Base-by-base conservation (phyloP, 2,797 vertebrate genomes). In the Scleropages formosus region DNA sequence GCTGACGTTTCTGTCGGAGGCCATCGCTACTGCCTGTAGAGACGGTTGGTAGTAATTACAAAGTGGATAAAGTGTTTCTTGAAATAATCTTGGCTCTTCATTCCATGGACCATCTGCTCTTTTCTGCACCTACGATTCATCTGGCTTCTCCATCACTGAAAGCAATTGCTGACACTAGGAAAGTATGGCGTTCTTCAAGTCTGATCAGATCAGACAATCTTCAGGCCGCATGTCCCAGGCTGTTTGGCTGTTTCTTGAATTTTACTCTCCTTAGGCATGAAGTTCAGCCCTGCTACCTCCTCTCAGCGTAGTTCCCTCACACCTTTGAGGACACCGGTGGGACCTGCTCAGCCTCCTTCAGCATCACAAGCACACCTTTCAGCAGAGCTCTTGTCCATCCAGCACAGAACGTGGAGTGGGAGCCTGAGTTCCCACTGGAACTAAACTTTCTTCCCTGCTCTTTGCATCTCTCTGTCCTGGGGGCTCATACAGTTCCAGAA, bases 401-500 rank as follows among this genome's bases (percentile, higher is more conserved):
- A 18, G 53, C 18, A 18, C 53, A 56, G 18, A 10, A 56, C 10
- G 56, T 56, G 12, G 12, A 12, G 18, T 31, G 24, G 51, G 44
- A 31, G 16, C 24, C 68, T 18, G 49, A 51, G 47, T 27, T 51
- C 49, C 20, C 49, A 13, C 7, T 15, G 51, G 1, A 12, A 56
- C 51, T 12, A 7, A 24, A 11, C 49, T 11, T 49, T 9, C 27
- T 31, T 15, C 65, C 78, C 24, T 63, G 63, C 64, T 69, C 22
- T 72, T 49, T 51, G 51, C 59, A 8, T 75, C 22, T 51, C 68
- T 72, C 4, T 67, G 58, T 80, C 78, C 76, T 75, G 39, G 39
- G 75, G 70, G 68, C 64, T 76, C 18, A 18, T 59, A 44, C 51
- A 70, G 53, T 62, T 22, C 39, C 20, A 78, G 47, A 79, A 78